A percentile compares a stretch with the other conserved stretches of the same genome.
These are phyloP conservation scores for Limnodromus scolopaceus DNA, from an alignment of 2,797 vertebrate species.

Conservation along the genomic window DNA sequence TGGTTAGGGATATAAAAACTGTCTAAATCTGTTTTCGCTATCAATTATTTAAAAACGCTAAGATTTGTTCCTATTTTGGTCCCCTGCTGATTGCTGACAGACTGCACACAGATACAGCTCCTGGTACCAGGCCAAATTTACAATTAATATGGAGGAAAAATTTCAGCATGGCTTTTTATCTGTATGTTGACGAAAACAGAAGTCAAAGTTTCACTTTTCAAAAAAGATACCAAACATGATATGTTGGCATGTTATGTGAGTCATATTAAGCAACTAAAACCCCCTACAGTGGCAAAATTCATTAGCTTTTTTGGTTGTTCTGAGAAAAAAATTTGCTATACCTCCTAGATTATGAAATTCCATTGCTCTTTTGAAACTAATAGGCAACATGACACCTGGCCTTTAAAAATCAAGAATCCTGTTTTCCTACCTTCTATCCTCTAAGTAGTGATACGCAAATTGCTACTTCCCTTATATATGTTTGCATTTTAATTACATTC, in stretches of 20 bases:
- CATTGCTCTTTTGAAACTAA: background rate
- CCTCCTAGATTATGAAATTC: background rate
- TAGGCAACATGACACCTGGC: background rate
- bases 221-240: background rate
- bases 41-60: background rate
- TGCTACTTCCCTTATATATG: background rate
- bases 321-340: background rate
- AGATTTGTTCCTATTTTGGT: background rate
- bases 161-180: background rate
- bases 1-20: background rate
- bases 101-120: background rate
- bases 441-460: background rate
- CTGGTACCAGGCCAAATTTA: conserved; percentile 13
- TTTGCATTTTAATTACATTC: background rate
- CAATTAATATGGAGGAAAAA: background rate
- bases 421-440: background rate
- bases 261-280: background rate
- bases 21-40: background rate
- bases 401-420: background rate
- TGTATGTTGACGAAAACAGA: background rate
- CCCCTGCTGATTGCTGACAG: conserved; percentile 2
- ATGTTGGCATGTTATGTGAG: background rate
- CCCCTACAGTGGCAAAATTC: background rate
- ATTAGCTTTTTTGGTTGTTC: background rate
- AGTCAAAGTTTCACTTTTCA: background rate